Conservation (phyloP, 2,113 vertebrate species). For the Arothron firmamentum region DNA sequence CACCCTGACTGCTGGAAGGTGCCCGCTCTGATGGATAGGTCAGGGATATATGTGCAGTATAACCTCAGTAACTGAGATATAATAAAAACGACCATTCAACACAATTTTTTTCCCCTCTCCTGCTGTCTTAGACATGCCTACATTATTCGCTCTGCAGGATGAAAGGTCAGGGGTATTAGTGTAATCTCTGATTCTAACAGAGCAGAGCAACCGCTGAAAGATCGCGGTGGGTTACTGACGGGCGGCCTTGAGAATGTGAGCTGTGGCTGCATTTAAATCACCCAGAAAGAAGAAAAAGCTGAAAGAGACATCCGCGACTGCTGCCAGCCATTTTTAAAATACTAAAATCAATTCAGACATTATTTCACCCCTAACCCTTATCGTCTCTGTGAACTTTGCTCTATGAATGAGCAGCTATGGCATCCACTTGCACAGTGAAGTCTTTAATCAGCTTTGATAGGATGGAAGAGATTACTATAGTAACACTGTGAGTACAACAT, state of each 20-base stretch:
- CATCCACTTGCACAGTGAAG: slow-evolving; percentile 51
- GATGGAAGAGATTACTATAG: slow-evolving; percentile 47
- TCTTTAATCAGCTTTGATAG: slow-evolving; percentile 64
- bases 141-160: slow-evolving; percentile 25
- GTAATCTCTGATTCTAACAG: slow-evolving; percentile 13
- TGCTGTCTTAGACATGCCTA: slow-evolving; percentile 21
- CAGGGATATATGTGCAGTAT: background rate
- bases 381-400: slow-evolving; percentile 41
- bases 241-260: too few species aligned
- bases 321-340: background rate
- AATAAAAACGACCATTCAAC: background rate
- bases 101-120: background rate
- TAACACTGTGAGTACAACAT: slow-evolving; percentile 3
- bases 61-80: too few species aligned
- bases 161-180: slow-evolving; percentile 47
- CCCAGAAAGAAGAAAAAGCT: background rate
- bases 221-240: slow-evolving; percentile 17
- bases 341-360: background rate
- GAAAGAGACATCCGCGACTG: background rate
- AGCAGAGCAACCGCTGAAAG: slow-evolving; percentile 21
- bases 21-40: slow-evolving; percentile 77
- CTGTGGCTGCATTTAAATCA: too few species aligned
- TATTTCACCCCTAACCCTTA: background rate
- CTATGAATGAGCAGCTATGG: slow-evolving; percentile 50
- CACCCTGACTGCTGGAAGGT: slow-evolving; percentile 89